Evolutionary conservation across 2,113 vertebrate genomes (phyloP).

Genomic region (Ciconia maguari): DNA sequence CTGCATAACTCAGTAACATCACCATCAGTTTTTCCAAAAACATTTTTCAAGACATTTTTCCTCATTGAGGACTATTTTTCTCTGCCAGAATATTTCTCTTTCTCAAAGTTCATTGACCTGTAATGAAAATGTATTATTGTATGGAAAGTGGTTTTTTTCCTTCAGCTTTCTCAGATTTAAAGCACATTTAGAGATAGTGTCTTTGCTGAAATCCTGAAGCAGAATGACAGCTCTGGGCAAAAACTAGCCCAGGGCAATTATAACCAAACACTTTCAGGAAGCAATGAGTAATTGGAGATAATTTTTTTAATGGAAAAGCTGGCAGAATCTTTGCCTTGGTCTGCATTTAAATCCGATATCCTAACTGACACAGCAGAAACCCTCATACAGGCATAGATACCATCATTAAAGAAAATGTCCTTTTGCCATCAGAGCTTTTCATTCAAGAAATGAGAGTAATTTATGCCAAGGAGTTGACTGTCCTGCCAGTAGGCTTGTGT

Average conservation of each 20-base stretch:
- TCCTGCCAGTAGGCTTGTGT: not conserved
- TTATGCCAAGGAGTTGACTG: not conserved
- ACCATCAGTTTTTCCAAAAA: not conserved
- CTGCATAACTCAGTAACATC: not conserved
- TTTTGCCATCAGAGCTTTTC: not conserved
- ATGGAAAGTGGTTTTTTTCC: not conserved
- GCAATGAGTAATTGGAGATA: not conserved
- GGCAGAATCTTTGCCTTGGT: not conserved
- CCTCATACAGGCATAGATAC: not conserved
- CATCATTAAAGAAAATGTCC: not conserved
- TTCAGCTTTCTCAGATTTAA: not conserved
- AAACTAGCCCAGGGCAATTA: not conserved
- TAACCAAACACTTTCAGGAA: conserved; percentile 4
- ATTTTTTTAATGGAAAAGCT: conserved; percentile 27
- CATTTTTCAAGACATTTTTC: not conserved
- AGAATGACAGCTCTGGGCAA: not conserved
- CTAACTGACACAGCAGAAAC: conserved; percentile 23
- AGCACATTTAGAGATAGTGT: not conserved
- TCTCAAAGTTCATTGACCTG: not conserved
- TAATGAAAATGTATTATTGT: not conserved
- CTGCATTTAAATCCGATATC: not conserved
- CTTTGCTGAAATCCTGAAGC: not conserved
- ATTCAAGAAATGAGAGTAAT: not conserved
- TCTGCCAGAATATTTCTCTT: not conserved
- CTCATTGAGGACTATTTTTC: not conserved